Conservation (phyloP, 2,888 invertebrate genomes). For the Caenorhabditis uteleia region DNA sequence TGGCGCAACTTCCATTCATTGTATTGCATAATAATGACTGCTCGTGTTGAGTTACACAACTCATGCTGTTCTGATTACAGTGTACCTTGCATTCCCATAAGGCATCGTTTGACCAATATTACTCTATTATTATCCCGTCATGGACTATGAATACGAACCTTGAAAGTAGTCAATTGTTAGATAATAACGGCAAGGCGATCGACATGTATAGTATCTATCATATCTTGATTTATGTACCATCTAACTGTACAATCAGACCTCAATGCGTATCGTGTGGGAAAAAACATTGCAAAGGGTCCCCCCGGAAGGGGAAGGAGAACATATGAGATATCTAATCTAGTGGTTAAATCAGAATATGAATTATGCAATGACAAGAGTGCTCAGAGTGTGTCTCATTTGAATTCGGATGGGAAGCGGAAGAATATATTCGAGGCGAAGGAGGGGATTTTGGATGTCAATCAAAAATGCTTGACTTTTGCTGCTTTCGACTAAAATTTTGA, state of each 20-base stretch:
- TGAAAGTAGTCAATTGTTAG: constrained; percentile 22
- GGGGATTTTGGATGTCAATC: constrained; percentile 37
- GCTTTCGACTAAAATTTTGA: constrained; percentile 8
- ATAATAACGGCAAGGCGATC: constrained; percentile 39
- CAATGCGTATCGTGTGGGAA: background rate
- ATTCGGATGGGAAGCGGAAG: background rate
- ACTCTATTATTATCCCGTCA: constrained; percentile 17
- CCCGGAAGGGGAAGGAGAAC: constrained; percentile 14
- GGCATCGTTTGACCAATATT: no score
- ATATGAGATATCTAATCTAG: constrained; percentile 16
- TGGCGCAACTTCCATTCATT: background rate
- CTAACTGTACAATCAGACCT: background rate
- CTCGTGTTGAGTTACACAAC: no score
- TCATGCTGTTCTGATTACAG: no score
- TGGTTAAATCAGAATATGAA: constrained; percentile 32
- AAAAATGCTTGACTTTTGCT: constrained; percentile 19
- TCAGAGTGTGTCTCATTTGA: constrained; percentile 25
- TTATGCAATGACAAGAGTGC: constrained; percentile 33
- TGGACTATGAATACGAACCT: constrained; percentile 15
- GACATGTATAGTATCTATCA: constrained; percentile 18
- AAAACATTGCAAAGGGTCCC: background rate
- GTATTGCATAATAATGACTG: no score
- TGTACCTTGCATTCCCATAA: no score
- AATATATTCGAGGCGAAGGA: constrained; percentile 7
- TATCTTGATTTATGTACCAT: background rate